Base-by-base conservation (phyloP, 2,797 vertebrate genomes). In the Argya squamiceps region DNA sequence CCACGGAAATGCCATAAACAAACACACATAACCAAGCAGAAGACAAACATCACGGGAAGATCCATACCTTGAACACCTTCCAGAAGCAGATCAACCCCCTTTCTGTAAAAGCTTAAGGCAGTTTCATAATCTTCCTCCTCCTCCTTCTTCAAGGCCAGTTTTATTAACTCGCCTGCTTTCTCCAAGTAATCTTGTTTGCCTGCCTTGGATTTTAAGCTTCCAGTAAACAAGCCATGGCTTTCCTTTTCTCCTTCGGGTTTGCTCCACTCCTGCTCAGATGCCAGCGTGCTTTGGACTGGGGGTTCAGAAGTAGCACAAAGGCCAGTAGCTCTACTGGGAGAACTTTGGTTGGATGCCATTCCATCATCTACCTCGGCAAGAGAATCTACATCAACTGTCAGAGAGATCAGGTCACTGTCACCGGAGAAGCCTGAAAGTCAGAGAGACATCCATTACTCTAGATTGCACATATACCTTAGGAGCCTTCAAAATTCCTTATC, bases 291-390 rank as follows among this genome's bases (percentile, higher is more conserved):
- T 53, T 93, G 95, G 55, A 88, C 92, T 44, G 85, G 77, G 32
- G 93, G 87, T 64, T 98, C 98, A 49, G 98, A 97, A 91, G 98
- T 95, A 44, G 98, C 94, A 92, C 88, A 97, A 89, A 97, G 96
- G 93, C 98, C 98, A 52, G 97, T 97, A 95, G 97, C 97, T 96
- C 98, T 98, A 93, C 98, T 98, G 95, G 99, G 99, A 97, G 99
- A 99, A 95, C 98, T 98, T 85, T 98, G 98, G 89, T 98, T 98
- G 97, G 99, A 99, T 98, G 99, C 99, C 99, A 99, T 99, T 98
- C 99, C 99, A 99, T 99, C 99, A 75, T 99, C 99, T 89, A 99
- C 77, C 80, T 98, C 99, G 1, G 98, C 97, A 86, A 99, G 97
- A 96, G 99, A 99, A 96, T 99, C 99, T 77, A 98, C 97, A 92